Percentiles rank a stretch among this genome's conserved stretches.
phyloP scores from a whole-genome alignment of 1,140 invertebrate species.

The Pantala flavescens region DNA sequence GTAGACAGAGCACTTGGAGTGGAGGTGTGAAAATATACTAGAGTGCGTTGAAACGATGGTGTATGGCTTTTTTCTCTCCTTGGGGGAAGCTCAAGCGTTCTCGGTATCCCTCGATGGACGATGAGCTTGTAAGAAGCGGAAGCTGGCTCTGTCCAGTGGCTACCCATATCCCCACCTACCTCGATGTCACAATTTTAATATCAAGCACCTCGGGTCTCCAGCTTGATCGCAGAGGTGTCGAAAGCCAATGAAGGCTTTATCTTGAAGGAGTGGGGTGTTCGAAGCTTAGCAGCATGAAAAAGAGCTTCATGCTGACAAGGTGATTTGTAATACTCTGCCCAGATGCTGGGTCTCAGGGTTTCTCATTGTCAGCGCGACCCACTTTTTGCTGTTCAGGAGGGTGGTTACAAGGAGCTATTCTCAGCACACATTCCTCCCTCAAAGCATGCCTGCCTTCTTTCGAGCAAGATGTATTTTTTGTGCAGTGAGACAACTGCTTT shows the following conservation, averaged over 20 bases:
- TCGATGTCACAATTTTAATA: neutral
- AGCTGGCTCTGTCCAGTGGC: neutral
- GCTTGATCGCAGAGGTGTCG: neutral
- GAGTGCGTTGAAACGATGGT: conserved; percentile 12
- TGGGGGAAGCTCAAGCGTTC: conserved; percentile 8
- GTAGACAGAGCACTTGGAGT: conserved; percentile 56
- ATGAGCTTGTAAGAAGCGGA: neutral
- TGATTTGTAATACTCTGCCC: neutral
- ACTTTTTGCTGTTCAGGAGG: neutral
- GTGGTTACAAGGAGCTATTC: neutral
- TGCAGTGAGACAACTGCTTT: conserved; percentile 5
- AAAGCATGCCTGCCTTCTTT: conserved; percentile 1
- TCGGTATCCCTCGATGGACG: neutral
- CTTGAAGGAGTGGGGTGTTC: neutral
- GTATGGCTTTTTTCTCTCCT: neutral
- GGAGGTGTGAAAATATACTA: conserved; percentile 40
- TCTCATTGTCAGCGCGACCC: neutral
- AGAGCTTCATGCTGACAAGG: neutral
- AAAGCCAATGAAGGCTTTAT: conserved; percentile 4
- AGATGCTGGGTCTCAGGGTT: neutral
- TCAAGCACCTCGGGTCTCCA: neutral
- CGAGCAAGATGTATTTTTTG: neutral
- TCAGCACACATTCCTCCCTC: conserved; percentile 7
- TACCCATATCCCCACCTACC: conserved; percentile 8
- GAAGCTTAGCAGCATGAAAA: neutral